phyloP scores from a whole-genome alignment of 2,888 invertebrate genomes.

The Cylloceria caligata region DNA sequence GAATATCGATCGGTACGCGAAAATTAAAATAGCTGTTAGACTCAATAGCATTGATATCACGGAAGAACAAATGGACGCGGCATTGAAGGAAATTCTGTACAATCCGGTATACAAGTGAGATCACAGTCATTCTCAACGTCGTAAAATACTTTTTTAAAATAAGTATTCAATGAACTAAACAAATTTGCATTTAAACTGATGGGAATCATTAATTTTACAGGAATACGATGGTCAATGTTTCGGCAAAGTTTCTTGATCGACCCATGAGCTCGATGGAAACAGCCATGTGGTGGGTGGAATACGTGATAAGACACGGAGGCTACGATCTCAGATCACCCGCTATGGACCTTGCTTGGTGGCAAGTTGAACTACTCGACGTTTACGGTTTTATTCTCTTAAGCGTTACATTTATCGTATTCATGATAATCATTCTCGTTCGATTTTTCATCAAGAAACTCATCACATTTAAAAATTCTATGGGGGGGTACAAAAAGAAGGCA shows the following conservation, averaged over 20 bases:
- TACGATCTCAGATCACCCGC: constrained; percentile 76
- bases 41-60: constrained; percentile 71
- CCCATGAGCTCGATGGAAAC: constrained; percentile 76
- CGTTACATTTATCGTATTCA: neutral
- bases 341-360: constrained; percentile 80
- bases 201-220: constrained; percentile 12
- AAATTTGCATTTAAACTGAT: neutral
- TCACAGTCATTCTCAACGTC: neutral
- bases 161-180: too few species aligned
- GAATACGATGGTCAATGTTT: constrained; percentile 60
- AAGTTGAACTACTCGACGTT: constrained; percentile 77
- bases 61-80: constrained; percentile 69
- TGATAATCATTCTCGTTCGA: constrained; percentile 14
- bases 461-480: neutral
- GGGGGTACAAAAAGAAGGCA: constrained; percentile 4
- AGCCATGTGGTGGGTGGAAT: constrained; percentile 79
- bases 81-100: constrained; percentile 72
- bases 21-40: constrained; percentile 71
- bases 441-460: constrained; percentile 1
- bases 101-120: constrained; percentile 72
- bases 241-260: constrained; percentile 75
- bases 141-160: too few species aligned
- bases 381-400: constrained; percentile 54
- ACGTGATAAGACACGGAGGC: constrained; percentile 75
- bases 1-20: constrained; percentile 74